Base-by-base conservation (phyloP, 2,888 invertebrate genomes). In the Eulithis testata region DNA sequence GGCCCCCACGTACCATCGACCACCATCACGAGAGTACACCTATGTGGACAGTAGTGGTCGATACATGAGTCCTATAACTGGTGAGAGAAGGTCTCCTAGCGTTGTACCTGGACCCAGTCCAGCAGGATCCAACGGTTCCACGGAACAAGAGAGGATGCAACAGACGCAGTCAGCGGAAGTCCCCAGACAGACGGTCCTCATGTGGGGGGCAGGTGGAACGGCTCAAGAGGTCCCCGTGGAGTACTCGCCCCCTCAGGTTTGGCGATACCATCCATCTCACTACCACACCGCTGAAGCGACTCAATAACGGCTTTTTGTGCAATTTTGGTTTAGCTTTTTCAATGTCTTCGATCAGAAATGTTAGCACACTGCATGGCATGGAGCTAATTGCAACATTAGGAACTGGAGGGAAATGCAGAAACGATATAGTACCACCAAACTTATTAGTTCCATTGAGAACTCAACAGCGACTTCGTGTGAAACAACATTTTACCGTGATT, bases 141-240 rank as follows among this genome's bases (percentile, higher is more conserved):
- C 85, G 51, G 92, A 91, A 64, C 88, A 89, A 70, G 91, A 92
- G 45, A 76, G 91, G 66, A 81, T 90, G 85, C 89, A 86, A 76
- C 87, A 87, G 75, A 77, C 84, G 59, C 86, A 87, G 70, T 78
- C 90, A 11, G 90, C 94, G 61, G 95, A 95, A 77, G 93, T 95
- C 73, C 96, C 96, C 0, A 93, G 98, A 52, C 98, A 98, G 88
- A 98, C 98, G 11, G 98, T 98, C 60, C 94, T 98, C 51, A 98
- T 98, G 98, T 98, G 98, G 98, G 98, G 98, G 27, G 94, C 95
- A 69, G 94, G 89, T 68, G 90, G 89, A 3, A 71, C 89, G 1
- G 86, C 93, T 75, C 91, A 91, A 68, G 92, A 91, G 65, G 90
- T 87, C 8, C 89, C 91, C 6, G 87, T 89, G 76, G 91, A 92